Percentiles rank a stretch among this genome's conserved stretches.
Evolutionary conservation across 2,888 invertebrate species (phyloP).

Genomic region (Morpho deidamia): DNA sequence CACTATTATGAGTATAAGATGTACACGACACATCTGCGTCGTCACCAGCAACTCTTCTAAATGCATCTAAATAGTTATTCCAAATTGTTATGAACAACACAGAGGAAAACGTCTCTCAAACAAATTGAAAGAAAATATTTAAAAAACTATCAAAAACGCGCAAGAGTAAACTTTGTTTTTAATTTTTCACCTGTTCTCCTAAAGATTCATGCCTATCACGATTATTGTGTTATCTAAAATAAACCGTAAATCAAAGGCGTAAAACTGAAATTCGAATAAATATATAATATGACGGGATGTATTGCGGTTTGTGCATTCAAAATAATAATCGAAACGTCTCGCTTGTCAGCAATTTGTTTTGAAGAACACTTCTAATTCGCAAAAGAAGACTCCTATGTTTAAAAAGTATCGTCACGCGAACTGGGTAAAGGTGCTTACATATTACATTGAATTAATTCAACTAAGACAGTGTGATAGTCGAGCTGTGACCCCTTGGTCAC

Average conservation of each 20-base stretch:
- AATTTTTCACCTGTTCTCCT: constrained; percentile 5
- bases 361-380: constrained; percentile 75
- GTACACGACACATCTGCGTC: no score
- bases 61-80: no score
- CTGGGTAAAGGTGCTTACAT: constrained; percentile 36
- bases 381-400: constrained; percentile 72
- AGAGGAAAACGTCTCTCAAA: no score
- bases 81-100: no score
- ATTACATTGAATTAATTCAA: constrained; percentile 6
- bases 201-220: neutral
- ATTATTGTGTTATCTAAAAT: constrained; percentile 16
- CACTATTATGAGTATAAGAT: no score
- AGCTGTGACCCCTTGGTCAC: no score
- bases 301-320: constrained; percentile 57
- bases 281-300: constrained; percentile 13
- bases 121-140: neutral
- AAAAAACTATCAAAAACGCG: neutral
- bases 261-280: constrained; percentile 28
- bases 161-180: neutral
- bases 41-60: no score
- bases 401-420: constrained; percentile 73
- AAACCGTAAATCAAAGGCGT: constrained; percentile 13
- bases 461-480: no score
- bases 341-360: constrained; percentile 77
- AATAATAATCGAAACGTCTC: constrained; percentile 65